Base-by-base conservation (phyloP, 2,113 vertebrate species). In the Chlamydotis undulata region DNA sequence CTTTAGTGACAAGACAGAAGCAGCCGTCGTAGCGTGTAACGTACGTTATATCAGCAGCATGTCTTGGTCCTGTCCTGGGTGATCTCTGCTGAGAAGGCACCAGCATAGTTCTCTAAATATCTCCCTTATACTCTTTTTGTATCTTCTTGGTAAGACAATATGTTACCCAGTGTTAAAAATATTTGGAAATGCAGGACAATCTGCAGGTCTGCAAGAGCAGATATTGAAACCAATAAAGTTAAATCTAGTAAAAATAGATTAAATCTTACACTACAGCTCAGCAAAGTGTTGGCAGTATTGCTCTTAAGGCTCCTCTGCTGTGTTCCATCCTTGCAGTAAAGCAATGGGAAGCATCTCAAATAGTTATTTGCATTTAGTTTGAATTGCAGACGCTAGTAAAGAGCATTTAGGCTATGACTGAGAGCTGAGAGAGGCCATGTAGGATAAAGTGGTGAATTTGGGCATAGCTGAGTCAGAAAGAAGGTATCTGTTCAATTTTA, bases 1-100 rank as follows among this genome's bases (percentile, higher is more conserved):
- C 26, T 60, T 64, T 52, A 64, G 24, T 26, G 67, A 8, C 8
- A 45, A 22, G 6, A 24, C 8, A 68, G 80, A 19, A 76, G 75
- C 64, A 55, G 14, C 37, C 8, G 0, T 50, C 28, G 2, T 9
- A 37, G 76, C 1, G 0, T 49, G 53, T 19, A 10, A 19, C 12
- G 19, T 28, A 22, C 6, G 0, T 33, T 37, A 5, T 17, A 19
- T 24, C 39, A 84, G 35, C 78, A 70, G 56, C 50, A 22, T 4
- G 7, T 77, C 81, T 86, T 4, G 3, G 7, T 35, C 77, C 28
- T 31, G 6, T 53, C 67, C 60, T 31, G 43, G 49, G n/a, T 5
- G 4, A 16, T 64, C 37, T 52, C 22, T 22, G 13, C 49, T 23
- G 50, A 55, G 56, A 55, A 60, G 31, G 33, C 19, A 4, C 50